Base-by-base conservation (phyloP, 2,888 invertebrate genomes). In the Dryobota labecula region DNA sequence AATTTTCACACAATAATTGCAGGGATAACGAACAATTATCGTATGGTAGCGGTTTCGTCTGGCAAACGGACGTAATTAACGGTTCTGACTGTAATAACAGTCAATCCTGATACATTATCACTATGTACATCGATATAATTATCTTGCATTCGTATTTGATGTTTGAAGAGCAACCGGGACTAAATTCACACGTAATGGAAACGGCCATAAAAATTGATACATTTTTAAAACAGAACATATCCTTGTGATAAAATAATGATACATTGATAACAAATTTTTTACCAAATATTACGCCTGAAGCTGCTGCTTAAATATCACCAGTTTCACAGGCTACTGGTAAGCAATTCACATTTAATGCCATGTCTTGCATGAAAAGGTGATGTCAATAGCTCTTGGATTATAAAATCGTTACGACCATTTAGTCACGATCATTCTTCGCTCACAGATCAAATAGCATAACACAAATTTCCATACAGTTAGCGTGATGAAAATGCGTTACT, bases 371-470 rank as follows among this genome's bases (percentile, higher is more conserved):
- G 56, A 54, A 78, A 76, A 78, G 49, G 61, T 61, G 60, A 65
- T 77, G 81, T 79, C 77, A 73, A 82, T 79, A 77, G 43, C 63
- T 73, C 83, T 72, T 67, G 73, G 66, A 81, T 88, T 84, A 88
- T 71, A 71, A 86, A 87, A 88, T 86, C 76, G 77, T 83, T 83
- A 78, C 70, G 65, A 69, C 36, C 57, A 24, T 76, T 80, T 78
- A 84, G 86, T 86, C 89, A 88, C 86, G 89, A 86, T 84, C 47
- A 81, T 73, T 82, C 73, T 78, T 73, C 75, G 79, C 84, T 84
- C 70, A 76, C 76, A 87, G 84, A 83, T 78, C 76, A 78, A 75
- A 83, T 73, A 85, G 69, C 76, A 76, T 76, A 78, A 83, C 70
- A 79, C 76, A 79, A 76, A 87, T 88, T 87, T 79, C 72, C 77